These are phyloP conservation scores for Platyscelio sp. DNA, from an alignment of 2,888 invertebrate species.

Conservation along the genomic window DNA sequence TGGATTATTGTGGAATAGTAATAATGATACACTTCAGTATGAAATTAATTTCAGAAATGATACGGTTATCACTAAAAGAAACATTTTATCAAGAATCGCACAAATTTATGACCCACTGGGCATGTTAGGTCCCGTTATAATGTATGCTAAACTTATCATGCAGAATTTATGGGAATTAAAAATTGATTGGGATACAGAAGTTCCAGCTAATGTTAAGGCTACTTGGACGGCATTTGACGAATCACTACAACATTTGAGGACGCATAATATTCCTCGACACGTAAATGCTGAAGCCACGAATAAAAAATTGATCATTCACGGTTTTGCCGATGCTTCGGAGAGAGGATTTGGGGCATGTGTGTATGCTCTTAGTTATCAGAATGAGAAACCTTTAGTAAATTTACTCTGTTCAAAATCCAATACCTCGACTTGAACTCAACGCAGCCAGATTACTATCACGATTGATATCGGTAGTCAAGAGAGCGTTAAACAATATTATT, in stretches of 20 bases:
- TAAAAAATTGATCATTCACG: no score
- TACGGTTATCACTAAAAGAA: background rate
- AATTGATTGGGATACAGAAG: conserved; percentile 36
- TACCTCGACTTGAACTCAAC: no score
- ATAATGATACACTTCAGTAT: conserved; percentile 50
- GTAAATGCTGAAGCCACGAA: no score
- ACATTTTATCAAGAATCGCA: conserved; percentile 30
- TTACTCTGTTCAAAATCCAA: no score
- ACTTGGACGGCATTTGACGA: background rate
- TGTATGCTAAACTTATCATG: conserved; percentile 59
- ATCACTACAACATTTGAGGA: no score
- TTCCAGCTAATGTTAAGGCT: background rate
- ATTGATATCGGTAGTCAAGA: no score
- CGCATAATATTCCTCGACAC: no score
- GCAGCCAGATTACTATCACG: no score
- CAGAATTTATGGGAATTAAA: conserved; percentile 40
- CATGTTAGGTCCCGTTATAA: conserved; percentile 46
- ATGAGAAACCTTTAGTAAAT: background rate
- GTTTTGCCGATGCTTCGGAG: conserved; percentile 51
- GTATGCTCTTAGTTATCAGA: conserved; percentile 42
- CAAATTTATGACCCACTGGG: conserved; percentile 66
- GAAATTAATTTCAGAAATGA: background rate
- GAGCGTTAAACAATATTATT: conserved; percentile 6
- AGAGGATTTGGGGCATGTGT: conserved; percentile 73
- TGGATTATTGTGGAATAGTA: conserved; percentile 59